Evolutionary conservation across 2,888 invertebrate species (phyloP).

Genomic region (Drosophila setosimentum): DNA sequence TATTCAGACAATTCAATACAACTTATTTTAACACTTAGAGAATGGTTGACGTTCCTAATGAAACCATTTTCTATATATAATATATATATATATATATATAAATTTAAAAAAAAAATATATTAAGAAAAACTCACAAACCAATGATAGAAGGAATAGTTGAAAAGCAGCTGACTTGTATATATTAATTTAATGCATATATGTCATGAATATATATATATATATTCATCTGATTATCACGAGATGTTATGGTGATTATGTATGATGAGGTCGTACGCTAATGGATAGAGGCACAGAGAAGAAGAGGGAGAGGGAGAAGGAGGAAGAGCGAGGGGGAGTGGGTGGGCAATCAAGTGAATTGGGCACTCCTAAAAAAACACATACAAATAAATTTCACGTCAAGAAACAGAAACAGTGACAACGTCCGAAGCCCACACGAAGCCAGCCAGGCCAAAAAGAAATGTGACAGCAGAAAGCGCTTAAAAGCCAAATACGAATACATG

Average conservation of each 20-base stretch:
- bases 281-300: too few relatives aligned
- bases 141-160: slow-evolving; percentile 44
- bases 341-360: slow-evolving; percentile 18
- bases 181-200: neutral
- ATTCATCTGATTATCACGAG: slow-evolving; percentile 28
- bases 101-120: too few relatives aligned
- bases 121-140: slow-evolving; percentile 22
- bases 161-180: slow-evolving; percentile 24
- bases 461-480: slow-evolving; percentile 70
- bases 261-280: slow-evolving; percentile 8
- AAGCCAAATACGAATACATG: slow-evolving; percentile 19
- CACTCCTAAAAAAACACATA: slow-evolving; percentile 57
- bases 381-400: slow-evolving; percentile 70
- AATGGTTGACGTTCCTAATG: slow-evolving; percentile 32
- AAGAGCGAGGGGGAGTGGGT: neutral
- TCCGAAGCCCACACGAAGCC: slow-evolving; percentile 30
- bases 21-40: slow-evolving; percentile 26
- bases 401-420: slow-evolving; percentile 49
- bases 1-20: slow-evolving; percentile 36
- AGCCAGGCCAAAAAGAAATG: slow-evolving; percentile 48
- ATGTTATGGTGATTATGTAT: slow-evolving; percentile 31
- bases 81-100: too few relatives aligned
- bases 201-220: neutral
- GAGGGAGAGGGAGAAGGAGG: neutral
- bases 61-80: too few relatives aligned